Evolutionary conservation across 1,140 invertebrate genomes (phyloP), one percentile per base, ranked within the genome.

Genomic region (Euwallacea similis): DNA sequence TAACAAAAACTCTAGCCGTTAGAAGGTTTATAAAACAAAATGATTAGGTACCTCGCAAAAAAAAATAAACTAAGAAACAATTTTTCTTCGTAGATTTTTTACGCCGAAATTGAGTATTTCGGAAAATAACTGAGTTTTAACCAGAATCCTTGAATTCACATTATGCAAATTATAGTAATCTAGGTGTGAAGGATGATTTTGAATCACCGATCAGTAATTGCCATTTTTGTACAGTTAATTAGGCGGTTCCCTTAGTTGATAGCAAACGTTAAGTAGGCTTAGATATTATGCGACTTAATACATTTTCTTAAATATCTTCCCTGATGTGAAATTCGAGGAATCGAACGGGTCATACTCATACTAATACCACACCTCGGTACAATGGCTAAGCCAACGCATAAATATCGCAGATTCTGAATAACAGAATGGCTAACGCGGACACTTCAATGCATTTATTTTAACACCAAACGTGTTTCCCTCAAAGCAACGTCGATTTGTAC

Each of bases 381-480:
- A 66, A 66, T 65, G 50, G 13, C 8, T 13, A n/a, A 64, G 13
- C 3, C 41, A 44, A 55, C 15, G 44, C 53, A 66, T 66, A 66
- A 43, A 66, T 66, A 66, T 66, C 15, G 50, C 56, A 66, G 64
- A 42, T 56, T 56, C 53, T 56, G 64, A 66, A 66, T 66, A 66
- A 58, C 64, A 56, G 56, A 66, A 58, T 21, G 54, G 55, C 64
- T 55, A 41, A 44, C 7, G 53, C 54, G 41, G 64, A 66, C 64
- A 66, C 64, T 56, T 66, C 64, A 56, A 66, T 66, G 64, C 64
- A 58, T 66, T 66, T 58, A 66, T 66, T 66, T 66, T 66, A 66
- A 56, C 64, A 42, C 64, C 54, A 66, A 66, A 66, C 64, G 64
- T 66, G 64, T 66, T 66, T 66, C 13, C 16, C 42, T 66, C 42